phyloP scores from a whole-genome alignment of 1,140 invertebrate genomes.

The Neodiprion virginianus region DNA sequence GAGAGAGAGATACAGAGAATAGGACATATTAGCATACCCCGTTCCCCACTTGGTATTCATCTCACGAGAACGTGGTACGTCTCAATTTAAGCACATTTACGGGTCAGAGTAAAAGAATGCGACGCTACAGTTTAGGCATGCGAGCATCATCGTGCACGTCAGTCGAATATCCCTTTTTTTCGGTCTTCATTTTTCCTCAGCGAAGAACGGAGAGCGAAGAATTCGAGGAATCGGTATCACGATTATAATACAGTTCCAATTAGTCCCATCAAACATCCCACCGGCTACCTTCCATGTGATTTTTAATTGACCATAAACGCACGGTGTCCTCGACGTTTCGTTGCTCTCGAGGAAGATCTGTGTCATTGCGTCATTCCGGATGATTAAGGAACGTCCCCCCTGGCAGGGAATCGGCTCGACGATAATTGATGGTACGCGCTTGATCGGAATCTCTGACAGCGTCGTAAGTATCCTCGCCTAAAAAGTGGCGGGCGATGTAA shows the following conservation, averaged over 20 bases:
- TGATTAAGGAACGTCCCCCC: not conserved
- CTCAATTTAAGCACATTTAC: conserved; percentile 6
- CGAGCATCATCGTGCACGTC: not conserved
- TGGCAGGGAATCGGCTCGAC: not conserved
- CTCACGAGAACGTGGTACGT: not conserved
- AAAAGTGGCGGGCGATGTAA: too few species aligned
- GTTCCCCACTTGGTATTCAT: not conserved
- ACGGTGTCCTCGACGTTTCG: not conserved
- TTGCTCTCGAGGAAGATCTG: not conserved
- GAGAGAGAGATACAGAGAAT: too few species aligned
- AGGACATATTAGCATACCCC: not conserved
- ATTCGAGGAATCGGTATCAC: too few species aligned
- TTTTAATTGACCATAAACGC: conserved; percentile 1
- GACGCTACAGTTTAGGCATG: not conserved
- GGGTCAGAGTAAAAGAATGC: conserved; percentile 7
- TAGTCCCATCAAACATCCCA: too few species aligned
- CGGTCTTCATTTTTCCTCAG: too few species aligned
- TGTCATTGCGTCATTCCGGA: conserved; percentile 6
- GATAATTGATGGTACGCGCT: not conserved
- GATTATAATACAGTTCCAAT: too few species aligned
- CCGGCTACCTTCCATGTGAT: not conserved
- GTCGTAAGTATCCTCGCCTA: too few species aligned
- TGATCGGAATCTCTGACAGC: not conserved
- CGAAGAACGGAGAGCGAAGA: too few species aligned
- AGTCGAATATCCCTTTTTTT: too few species aligned